Conservation (phyloP, 2,113 vertebrate genomes). For the Rhinogobius similis region DNA sequence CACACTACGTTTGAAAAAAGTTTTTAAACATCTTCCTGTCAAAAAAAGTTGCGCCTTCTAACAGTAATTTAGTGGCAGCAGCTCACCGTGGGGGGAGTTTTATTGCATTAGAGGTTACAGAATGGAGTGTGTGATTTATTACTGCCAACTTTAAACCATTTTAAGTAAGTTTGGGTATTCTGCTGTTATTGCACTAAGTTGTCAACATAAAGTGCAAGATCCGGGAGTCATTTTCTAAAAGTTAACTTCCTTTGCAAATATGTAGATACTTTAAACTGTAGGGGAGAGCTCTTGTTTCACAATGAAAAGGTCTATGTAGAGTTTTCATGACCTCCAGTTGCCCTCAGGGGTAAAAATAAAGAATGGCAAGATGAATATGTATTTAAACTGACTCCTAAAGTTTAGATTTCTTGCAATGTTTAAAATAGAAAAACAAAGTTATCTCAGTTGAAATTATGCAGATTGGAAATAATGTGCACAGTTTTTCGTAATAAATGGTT, state of each 20-base stretch:
- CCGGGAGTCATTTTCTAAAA: neutral
- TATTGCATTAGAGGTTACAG: slow-evolving; percentile 1
- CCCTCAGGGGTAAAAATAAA: no score
- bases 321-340: no score
- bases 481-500: no score
- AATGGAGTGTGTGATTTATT: neutral
- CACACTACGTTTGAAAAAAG: neutral
- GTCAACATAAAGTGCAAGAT: neutral
- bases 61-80: neutral
- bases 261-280: neutral
- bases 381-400: no score
- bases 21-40: neutral
- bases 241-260: neutral
- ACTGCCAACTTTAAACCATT: neutral
- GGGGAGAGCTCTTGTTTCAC: neutral
- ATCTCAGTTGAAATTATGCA: no score
- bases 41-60: neutral
- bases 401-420: no score
- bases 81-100: neutral
- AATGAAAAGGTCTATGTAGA: no score
- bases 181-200: neutral
- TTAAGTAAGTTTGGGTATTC: neutral
- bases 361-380: no score
- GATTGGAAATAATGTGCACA: no score
- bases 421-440: no score